Percentiles rank a stretch among this genome's conserved stretches.
Evolutionary conservation across 2,797 vertebrate genomes (phyloP).

Genomic region (Bovichtus variegatus): DNA sequence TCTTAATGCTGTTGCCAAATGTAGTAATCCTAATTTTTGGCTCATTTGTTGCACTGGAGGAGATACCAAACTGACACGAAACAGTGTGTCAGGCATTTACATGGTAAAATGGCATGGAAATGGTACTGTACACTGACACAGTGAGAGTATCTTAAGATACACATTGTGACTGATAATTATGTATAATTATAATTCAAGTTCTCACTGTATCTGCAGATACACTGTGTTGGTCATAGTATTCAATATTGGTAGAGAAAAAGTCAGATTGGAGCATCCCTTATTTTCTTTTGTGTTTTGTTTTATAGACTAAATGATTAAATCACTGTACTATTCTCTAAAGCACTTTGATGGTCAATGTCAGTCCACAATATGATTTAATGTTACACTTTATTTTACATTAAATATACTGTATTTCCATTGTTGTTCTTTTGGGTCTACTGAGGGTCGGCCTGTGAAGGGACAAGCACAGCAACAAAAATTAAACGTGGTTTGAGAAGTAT

Average conservation of each 20-base stretch:
- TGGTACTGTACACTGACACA: background rate
- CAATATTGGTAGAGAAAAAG: background rate
- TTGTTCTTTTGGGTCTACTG: constrained; percentile 7
- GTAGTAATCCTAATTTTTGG: background rate
- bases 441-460: background rate
- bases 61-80: background rate
- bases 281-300: background rate
- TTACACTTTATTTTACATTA: constrained; percentile 24
- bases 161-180: background rate
- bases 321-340: background rate
- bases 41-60: background rate
- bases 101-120: constrained; percentile 1
- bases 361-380: background rate
- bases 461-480: constrained; percentile 12
- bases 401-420: constrained; percentile 9
- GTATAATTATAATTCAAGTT: background rate
- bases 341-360: constrained; percentile 21
- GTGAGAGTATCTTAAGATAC: background rate
- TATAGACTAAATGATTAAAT: constrained; percentile 7
- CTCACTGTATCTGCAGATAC: background rate
- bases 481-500: background rate
- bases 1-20: background rate
- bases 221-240: background rate
- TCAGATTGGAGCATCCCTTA: background rate
- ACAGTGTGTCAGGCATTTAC: background rate